phyloP scores from a whole-genome alignment of 2,888 invertebrate species.

The Pachycephus smyrnensis region DNA sequence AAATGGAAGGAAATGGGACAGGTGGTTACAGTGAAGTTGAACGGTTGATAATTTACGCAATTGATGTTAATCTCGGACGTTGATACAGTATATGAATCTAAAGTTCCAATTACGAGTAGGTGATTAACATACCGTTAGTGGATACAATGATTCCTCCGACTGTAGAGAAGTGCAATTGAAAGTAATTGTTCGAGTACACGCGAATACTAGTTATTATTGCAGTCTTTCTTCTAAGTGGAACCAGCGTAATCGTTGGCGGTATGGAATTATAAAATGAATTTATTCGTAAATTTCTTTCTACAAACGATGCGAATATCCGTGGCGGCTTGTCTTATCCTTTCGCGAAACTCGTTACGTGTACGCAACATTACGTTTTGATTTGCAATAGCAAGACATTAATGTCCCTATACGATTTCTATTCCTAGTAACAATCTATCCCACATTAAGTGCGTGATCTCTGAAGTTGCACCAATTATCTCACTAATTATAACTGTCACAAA shows the following conservation, averaged over 20 bases:
- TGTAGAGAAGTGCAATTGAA: background rate
- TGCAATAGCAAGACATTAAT: background rate
- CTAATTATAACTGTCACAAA: background rate
- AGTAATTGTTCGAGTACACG: background rate
- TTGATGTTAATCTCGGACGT: background rate
- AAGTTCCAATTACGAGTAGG: background rate
- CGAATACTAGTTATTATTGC: background rate
- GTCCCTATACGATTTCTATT: background rate
- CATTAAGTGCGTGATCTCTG: background rate
- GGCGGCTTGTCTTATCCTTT: background rate
- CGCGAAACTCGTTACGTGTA: background rate
- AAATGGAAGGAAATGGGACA: background rate
- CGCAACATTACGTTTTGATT: background rate
- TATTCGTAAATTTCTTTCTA: background rate
- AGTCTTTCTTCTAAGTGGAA: background rate
- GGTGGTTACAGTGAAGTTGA: background rate
- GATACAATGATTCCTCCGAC: background rate
- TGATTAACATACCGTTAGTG: background rate
- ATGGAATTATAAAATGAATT: background rate
- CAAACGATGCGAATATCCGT: background rate
- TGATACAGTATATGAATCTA: background rate
- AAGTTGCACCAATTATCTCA: background rate
- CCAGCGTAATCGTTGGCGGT: background rate
- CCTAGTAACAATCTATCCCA: background rate
- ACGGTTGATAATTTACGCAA: background rate